Percentiles rank a stretch among this genome's conserved stretches.
Evolutionary conservation across 2,888 invertebrate genomes (phyloP).

Genomic region (Agrochola litura): DNA sequence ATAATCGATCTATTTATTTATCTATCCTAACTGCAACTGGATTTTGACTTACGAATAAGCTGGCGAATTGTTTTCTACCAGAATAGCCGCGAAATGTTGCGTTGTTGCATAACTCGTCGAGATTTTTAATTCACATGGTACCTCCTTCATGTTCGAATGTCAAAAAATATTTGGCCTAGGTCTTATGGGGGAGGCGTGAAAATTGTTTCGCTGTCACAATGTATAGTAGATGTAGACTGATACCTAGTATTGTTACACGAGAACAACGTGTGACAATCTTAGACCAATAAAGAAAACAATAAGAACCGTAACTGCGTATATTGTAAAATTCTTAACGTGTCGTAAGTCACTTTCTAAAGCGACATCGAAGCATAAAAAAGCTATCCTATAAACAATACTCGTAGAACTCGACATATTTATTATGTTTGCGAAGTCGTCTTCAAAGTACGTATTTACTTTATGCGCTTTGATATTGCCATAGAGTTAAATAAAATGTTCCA

Average conservation of each 20-base stretch:
- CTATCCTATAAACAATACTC: conserved; percentile 80
- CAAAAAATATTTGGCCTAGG: no score
- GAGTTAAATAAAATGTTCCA: conserved; percentile 56
- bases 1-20: no score
- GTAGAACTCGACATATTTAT: conserved; percentile 61
- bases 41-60: no score
- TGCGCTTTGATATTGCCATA: conserved; percentile 73
- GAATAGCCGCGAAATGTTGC: no score
- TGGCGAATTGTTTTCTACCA: no score
- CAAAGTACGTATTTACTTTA: conserved; percentile 73
- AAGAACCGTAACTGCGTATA: conserved; percentile 64
- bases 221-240: no score
- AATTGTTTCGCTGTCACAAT: no score
- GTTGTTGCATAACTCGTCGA: no score
- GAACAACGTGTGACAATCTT: conserved; percentile 30
- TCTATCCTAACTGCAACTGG: no score
- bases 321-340: conserved; percentile 78
- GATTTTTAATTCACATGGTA: no score
- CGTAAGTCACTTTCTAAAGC: conserved; percentile 76
- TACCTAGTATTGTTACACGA: neutral
- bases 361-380: conserved; percentile 75
- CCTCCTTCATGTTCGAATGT: no score
- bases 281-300: conserved; percentile 62
- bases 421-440: conserved; percentile 70
- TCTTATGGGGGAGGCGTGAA: no score